A percentile compares a stretch with the other conserved stretches of the same genome.
These are phyloP conservation scores for Scaptomyza pallida DNA, from an alignment of 1,140 invertebrate genomes.

Conservation along the genomic window DNA sequence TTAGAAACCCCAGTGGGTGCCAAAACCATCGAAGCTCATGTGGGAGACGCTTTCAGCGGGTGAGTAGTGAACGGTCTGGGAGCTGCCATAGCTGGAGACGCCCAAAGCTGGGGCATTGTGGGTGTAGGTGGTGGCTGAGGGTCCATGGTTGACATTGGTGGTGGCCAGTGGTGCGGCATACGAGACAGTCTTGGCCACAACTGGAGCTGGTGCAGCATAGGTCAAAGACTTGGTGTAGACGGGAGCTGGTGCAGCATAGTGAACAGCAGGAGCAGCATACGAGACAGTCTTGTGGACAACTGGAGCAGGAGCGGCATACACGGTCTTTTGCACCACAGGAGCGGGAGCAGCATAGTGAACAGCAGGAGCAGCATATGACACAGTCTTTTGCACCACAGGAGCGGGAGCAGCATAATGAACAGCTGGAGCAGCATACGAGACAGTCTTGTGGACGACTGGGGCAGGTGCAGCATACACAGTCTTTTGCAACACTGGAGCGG, in stretches of 20 bases:
- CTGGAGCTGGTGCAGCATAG: constrained; percentile 39
- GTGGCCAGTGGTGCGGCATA: constrained; percentile 84
- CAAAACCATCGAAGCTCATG: constrained; percentile 85
- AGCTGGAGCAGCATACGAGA: constrained; percentile 85
- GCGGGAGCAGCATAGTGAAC: constrained; percentile 85
- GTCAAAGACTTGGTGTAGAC: constrained; percentile 44
- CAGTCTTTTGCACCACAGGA: constrained; percentile 81
- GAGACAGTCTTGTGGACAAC: constrained; percentile 85
- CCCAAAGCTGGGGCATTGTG: constrained; percentile 82
- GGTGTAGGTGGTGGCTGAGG: constrained; percentile 71
- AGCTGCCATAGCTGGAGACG: constrained; percentile 83
- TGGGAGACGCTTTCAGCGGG: constrained; percentile 86
- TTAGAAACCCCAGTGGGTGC: constrained; percentile 85
- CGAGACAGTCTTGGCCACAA: constrained; percentile 39
- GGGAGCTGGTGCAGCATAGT: constrained; percentile 85
- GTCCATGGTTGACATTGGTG: constrained; percentile 76
- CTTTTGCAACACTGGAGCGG: constrained; percentile 24
- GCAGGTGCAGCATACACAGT: constrained; percentile 84
- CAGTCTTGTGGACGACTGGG: constrained; percentile 82
- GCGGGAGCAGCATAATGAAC: constrained; percentile 85
- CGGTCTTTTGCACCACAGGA: constrained; percentile 25
- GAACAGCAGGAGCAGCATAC: constrained; percentile 85
- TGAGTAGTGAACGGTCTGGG: constrained; percentile 84
- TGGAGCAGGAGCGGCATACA: constrained; percentile 84
- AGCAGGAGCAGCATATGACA: constrained; percentile 85